A percentile compares a stretch with the other conserved stretches of the same genome.
Evolutionary conservation across 1,140 invertebrate species (phyloP).

Genomic region (Scaptodrosophila lebanonensis): DNA sequence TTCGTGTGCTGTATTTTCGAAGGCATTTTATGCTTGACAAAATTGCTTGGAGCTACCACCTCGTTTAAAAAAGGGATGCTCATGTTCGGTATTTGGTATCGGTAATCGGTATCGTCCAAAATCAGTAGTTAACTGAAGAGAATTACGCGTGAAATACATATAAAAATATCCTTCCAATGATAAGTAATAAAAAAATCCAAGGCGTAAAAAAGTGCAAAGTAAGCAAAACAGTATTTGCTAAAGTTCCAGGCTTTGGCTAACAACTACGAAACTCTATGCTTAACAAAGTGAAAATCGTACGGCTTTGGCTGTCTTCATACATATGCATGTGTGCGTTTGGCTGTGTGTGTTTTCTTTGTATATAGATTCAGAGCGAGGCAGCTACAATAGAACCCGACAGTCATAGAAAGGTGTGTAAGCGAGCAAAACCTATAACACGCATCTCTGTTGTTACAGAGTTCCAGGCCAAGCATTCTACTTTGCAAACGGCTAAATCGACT

Average conservation of each 20-base stretch:
- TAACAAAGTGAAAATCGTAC: conserved; percentile 64
- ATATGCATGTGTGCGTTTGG: conserved; percentile 33
- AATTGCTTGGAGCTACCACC: too few species aligned
- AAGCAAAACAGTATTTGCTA: conserved; percentile 23
- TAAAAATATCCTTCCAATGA: conserved; percentile 47
- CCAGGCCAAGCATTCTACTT: conserved; percentile 64
- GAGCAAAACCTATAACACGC: conserved; percentile 34
- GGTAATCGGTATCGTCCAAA: too few species aligned
- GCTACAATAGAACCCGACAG: conserved; percentile 19
- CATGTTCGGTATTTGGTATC: too few species aligned
- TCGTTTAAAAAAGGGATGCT: too few species aligned
- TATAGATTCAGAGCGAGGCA: conserved; percentile 60
- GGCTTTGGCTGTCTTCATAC: conserved; percentile 51
- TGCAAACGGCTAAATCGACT: conserved; percentile 61
- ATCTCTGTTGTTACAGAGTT: conserved; percentile 66
- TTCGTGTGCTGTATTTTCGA: too few species aligned
- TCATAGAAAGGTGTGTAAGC: conserved; percentile 45
- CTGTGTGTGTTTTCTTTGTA: conserved; percentile 62
- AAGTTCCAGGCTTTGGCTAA: not conserved
- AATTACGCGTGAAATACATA: conserved; percentile 44
- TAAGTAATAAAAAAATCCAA: conserved; percentile 37
- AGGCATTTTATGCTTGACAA: too few species aligned
- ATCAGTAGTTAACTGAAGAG: conserved; percentile 7
- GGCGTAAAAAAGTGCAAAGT: conserved; percentile 51
- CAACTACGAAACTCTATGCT: conserved; percentile 9